These are phyloP conservation scores for Polyergus mexicanus DNA, from an alignment of 1,140 invertebrate genomes.

Conservation along the genomic window DNA sequence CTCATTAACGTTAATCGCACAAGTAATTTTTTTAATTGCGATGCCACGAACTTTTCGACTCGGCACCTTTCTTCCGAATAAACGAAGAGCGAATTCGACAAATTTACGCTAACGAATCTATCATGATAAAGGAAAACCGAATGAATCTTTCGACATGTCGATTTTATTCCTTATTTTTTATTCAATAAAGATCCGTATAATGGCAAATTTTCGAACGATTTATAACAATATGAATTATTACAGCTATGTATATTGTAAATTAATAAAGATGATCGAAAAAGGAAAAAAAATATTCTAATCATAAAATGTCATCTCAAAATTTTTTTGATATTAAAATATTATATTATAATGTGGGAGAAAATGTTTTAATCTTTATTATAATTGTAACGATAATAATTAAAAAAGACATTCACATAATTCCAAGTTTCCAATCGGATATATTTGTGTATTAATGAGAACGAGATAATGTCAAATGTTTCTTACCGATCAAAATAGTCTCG, in stretches of 20 bases:
- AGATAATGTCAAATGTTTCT: neutral
- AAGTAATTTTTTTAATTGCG: conserved; percentile 20
- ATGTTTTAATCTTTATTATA: neutral
- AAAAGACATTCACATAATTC: neutral
- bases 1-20: conserved; percentile 33
- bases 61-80: neutral
- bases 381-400: neutral
- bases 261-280: too few relatives aligned
- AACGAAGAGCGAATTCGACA: neutral
- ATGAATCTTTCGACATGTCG: neutral
- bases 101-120: conserved; percentile 4
- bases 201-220: neutral
- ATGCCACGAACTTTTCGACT: neutral
- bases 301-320: neutral
- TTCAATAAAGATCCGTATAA: neutral
- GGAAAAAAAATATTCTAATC: neutral
- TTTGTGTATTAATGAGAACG: neutral
- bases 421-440: neutral
- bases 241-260: too few relatives aligned
- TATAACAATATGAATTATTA: neutral
- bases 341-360: neutral
- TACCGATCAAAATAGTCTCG: neutral
- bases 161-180: neutral
- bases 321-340: neutral
- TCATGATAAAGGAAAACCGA: neutral